phyloP scores from a whole-genome alignment of 2,113 vertebrate genomes.

The Myanophis thanlyinensis region DNA sequence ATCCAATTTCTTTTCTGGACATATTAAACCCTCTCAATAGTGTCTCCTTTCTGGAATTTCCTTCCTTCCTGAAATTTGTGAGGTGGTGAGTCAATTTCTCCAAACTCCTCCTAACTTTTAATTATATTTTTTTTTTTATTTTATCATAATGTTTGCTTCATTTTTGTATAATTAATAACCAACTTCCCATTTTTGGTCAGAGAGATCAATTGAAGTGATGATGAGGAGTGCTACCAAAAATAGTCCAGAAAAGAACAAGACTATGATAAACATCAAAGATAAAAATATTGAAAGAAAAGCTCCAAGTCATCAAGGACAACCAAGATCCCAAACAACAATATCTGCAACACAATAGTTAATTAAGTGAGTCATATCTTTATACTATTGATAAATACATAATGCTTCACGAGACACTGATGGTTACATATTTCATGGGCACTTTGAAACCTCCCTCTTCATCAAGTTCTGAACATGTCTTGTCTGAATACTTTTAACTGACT shows the following conservation, averaged over 20 bases:
- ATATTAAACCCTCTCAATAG: not conserved
- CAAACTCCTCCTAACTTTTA: not conserved
- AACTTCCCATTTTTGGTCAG: not conserved
- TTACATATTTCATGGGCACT: not conserved
- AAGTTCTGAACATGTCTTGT: not conserved
- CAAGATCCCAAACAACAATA: not conserved
- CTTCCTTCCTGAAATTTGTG: not conserved
- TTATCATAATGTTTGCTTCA: not conserved
- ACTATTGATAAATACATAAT: not conserved
- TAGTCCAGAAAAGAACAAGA: not conserved
- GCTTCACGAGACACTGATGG: not conserved
- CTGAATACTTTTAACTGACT: not conserved
- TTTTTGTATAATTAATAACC: not conserved
- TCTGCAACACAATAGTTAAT: not conserved
- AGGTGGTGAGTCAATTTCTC: not conserved
- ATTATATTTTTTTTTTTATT: not conserved
- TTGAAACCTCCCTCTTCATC: not conserved
- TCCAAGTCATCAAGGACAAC: not conserved
- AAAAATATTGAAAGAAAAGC: not conserved
- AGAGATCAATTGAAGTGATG: not conserved
- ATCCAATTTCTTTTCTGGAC: not conserved
- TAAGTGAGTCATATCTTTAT: not conserved
- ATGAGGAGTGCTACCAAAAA: not conserved
- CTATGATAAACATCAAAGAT: not conserved
- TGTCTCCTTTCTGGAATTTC: not conserved